These are phyloP conservation scores for Formicarius rufipectus DNA, from an alignment of 2,113 vertebrate species.

Conservation along the genomic window DNA sequence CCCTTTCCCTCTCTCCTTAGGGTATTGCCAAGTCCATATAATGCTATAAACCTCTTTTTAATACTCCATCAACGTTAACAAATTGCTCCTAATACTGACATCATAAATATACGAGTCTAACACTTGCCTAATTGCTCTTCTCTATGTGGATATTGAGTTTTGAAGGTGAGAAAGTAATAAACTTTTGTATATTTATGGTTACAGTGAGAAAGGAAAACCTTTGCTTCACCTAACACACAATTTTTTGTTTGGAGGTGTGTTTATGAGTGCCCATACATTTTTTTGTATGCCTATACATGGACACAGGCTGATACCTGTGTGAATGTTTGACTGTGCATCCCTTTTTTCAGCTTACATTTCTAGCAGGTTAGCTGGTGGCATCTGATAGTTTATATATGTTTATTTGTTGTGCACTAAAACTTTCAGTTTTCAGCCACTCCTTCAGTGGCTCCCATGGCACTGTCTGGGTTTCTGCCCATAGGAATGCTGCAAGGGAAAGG, in stretches of 20 bases:
- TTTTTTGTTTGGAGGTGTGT: background rate
- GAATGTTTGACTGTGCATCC: background rate
- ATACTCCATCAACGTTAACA: background rate
- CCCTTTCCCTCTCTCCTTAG: background rate
- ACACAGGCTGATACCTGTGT: background rate
- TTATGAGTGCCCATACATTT: accelerated
- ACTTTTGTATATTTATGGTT: background rate
- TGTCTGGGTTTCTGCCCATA: background rate
- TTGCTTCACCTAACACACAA: background rate
- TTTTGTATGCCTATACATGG: background rate
- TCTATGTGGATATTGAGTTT: background rate
- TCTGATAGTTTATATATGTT: background rate
- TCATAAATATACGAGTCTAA: background rate
- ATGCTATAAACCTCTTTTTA: background rate
- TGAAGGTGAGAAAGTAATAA: background rate
- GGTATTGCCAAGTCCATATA: background rate
- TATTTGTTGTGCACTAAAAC: background rate
- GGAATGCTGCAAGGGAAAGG: background rate
- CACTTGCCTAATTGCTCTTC: background rate
- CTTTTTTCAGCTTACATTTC: background rate
- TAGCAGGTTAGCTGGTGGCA: background rate
- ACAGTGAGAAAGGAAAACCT: background rate
- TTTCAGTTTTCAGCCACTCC: background rate
- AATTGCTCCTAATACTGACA: background rate
- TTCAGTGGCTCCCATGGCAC: background rate